A percentile compares a stretch with the other conserved stretches of the same genome.
Conservation (phyloP, 2,113 vertebrate species). For the Plestiodon gilberti region DNA sequence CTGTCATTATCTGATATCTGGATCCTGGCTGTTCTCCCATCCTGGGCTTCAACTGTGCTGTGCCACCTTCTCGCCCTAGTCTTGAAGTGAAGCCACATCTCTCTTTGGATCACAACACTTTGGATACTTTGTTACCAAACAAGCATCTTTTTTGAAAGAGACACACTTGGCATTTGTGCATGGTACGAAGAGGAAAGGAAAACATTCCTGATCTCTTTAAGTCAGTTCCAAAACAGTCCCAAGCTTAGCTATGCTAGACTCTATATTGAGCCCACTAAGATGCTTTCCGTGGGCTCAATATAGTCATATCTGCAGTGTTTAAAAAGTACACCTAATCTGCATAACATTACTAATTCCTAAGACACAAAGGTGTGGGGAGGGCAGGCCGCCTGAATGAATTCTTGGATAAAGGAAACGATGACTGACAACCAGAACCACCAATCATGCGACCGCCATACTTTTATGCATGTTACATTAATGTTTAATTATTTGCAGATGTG, state of each 20-base stretch:
- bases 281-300: conserved; percentile 22
- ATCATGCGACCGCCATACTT: not conserved
- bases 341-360: conserved; percentile 5
- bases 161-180: not conserved
- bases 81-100: conserved; percentile 4
- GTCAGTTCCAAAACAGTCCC: not conserved
- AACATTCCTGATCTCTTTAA: conserved; percentile 22
- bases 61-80: conserved; percentile 15
- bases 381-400: not conserved
- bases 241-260: not conserved
- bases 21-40: not conserved
- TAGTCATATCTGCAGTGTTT: conserved; percentile 22
- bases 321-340: not conserved
- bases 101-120: not conserved
- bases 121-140: not conserved
- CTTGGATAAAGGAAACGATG: not conserved
- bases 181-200: not conserved
- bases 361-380: not conserved
- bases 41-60: conserved; percentile 38
- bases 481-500: not conserved
- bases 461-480: not conserved
- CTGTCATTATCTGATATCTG: not conserved
- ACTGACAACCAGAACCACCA: not conserved
- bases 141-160: not conserved
- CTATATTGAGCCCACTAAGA: not conserved